phyloP scores from a whole-genome alignment of 2,797 vertebrate species.

The Chelidonichthys spinosus region DNA sequence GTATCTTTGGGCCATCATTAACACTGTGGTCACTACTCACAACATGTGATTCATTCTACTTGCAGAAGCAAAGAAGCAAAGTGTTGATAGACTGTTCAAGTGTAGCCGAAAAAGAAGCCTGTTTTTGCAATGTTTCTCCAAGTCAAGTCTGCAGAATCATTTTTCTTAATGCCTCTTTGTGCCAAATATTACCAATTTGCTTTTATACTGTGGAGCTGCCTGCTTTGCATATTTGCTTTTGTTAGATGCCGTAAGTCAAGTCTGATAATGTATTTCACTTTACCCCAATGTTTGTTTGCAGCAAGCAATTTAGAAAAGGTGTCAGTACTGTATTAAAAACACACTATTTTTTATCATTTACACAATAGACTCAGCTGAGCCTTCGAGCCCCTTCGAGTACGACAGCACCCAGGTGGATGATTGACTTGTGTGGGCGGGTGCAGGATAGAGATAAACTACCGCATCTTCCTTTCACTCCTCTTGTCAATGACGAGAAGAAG shows the following conservation, averaged over 20 bases:
- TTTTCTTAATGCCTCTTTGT: not conserved
- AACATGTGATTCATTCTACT: not conserved
- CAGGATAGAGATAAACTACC: constrained; percentile 69
- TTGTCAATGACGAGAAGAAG: constrained; percentile 68
- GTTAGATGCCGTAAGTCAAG: constrained; percentile 21
- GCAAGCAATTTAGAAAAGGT: constrained; percentile 21
- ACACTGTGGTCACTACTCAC: not conserved
- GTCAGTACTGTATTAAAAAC: constrained; percentile 15
- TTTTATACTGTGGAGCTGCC: not conserved
- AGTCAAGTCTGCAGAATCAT: not conserved
- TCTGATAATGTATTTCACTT: constrained; percentile 13
- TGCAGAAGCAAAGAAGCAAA: not conserved
- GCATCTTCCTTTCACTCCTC: constrained; percentile 69
- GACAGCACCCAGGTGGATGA: constrained; percentile 70
- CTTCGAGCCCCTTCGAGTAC: constrained; percentile 34
- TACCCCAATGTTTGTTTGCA: constrained; percentile 28
- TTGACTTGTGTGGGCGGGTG: constrained; percentile 63
- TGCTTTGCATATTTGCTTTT: constrained; percentile 23
- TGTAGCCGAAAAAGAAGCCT: not conserved
- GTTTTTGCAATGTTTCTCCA: not conserved
- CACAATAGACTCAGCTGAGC: constrained; percentile 56
- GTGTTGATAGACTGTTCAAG: not conserved
- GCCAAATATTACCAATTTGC: constrained; percentile 2
- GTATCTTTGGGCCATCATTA: not conserved
- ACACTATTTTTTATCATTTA: constrained; percentile 36